phyloP scores from a whole-genome alignment of 2,797 vertebrate species.

The Oceanodroma leucorhoa region DNA sequence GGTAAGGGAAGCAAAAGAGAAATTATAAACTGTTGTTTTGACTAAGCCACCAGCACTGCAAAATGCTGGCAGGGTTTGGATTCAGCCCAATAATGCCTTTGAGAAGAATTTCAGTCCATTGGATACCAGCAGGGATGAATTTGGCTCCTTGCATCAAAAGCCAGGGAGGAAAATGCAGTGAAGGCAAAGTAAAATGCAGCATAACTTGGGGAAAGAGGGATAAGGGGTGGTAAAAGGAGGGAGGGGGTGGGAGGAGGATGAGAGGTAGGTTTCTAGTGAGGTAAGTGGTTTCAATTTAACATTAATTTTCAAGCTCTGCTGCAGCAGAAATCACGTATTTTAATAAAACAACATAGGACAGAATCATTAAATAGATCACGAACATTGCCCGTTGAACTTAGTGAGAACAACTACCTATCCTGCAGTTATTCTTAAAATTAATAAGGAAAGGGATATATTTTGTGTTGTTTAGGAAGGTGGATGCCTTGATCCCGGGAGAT shows the following conservation, averaged over 20 bases:
- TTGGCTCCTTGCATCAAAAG: conserved; percentile 6
- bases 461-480: background rate
- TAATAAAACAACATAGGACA: conserved; percentile 5
- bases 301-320: conserved; percentile 35
- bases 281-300: background rate
- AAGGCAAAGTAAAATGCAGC: conserved; percentile 27
- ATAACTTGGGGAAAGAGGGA: conserved; percentile 7
- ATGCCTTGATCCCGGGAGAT: background rate
- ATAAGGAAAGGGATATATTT: background rate
- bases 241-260: background rate
- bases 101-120: conserved; percentile 22
- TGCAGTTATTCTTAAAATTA: background rate
- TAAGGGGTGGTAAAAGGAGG: background rate
- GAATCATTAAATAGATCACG: background rate
- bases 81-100: conserved; percentile 1
- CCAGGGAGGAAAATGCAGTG: background rate
- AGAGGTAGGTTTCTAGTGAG: conserved; percentile 2
- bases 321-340: background rate
- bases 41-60: conserved; percentile 33
- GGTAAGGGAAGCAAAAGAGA: background rate
- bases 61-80: conserved; percentile 31
- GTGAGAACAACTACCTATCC: background rate
- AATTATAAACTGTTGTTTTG: conserved; percentile 41
- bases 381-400: background rate
- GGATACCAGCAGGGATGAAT: conserved; percentile 43